Conservation (phyloP, 1,140 invertebrate genomes). For the Halictus rubicundus region DNA sequence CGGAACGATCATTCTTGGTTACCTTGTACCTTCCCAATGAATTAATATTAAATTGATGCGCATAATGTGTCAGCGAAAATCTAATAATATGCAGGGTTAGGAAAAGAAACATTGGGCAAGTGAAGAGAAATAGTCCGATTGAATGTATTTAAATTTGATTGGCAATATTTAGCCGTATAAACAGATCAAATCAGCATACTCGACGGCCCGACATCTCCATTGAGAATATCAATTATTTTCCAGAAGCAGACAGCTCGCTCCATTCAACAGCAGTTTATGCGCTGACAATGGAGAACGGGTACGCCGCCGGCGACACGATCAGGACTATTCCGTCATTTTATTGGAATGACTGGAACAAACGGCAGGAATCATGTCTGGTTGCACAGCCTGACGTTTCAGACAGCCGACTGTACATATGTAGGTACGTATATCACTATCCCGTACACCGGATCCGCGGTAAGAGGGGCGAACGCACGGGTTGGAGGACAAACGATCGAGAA, state of each 20-base stretch:
- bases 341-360: constrained; percentile 76
- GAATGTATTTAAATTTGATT: too few relatives aligned
- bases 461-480: constrained; percentile 29
- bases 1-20: too few relatives aligned
- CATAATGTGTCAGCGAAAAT: too few relatives aligned
- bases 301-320: constrained; percentile 19
- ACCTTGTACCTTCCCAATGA: too few relatives aligned
- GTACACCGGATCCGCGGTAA: constrained; percentile 12
- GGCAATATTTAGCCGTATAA: too few relatives aligned
- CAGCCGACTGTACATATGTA: constrained; percentile 11
- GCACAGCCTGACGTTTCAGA: constrained; percentile 65
- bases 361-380: constrained; percentile 80
- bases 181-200: too few relatives aligned
- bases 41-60: too few relatives aligned
- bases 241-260: constrained; percentile 1
- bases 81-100: too few relatives aligned
- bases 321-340: constrained; percentile 42
- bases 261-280: neutral
- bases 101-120: too few relatives aligned
- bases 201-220: neutral
- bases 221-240: neutral
- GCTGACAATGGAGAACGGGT: constrained; percentile 9
- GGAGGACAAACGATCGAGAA: constrained; percentile 13
- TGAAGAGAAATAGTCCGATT: too few relatives aligned
- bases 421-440: constrained; percentile 25